phyloP scores from a whole-genome alignment of 2,888 invertebrate species.

The Yponomeuta malinellus region DNA sequence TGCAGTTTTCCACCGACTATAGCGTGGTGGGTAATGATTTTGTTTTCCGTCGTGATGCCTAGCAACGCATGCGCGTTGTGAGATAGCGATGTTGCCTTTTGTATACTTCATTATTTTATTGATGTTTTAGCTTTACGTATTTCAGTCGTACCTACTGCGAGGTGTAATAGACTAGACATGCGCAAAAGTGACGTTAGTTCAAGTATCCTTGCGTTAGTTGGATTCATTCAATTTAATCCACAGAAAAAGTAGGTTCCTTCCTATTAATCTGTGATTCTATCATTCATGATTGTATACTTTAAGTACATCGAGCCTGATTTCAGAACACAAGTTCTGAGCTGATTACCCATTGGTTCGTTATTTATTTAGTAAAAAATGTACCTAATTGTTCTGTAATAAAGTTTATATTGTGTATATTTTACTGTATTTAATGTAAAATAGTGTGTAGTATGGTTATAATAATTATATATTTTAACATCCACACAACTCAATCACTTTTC shows the following conservation, averaged over 20 bases:
- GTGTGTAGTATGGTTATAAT: too few relatives aligned
- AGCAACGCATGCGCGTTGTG: conserved; percentile 52
- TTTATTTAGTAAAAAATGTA: too few relatives aligned
- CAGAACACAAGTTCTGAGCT: too few relatives aligned
- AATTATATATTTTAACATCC: too few relatives aligned
- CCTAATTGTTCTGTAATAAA: too few relatives aligned
- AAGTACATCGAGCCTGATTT: too few relatives aligned
- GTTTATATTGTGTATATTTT: too few relatives aligned
- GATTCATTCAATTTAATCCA: background rate
- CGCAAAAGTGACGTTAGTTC: conserved; percentile 11
- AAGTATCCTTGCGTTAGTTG: background rate
- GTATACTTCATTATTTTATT: conserved; percentile 43
- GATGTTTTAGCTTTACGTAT: conserved; percentile 25
- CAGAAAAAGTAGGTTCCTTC: background rate
- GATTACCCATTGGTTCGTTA: too few relatives aligned
- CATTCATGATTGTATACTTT: too few relatives aligned
- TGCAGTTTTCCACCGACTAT: conserved; percentile 15
- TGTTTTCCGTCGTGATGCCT: conserved; percentile 29
- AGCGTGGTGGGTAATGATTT: conserved; percentile 45
- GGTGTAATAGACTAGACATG: background rate
- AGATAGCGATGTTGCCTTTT: conserved; percentile 39
- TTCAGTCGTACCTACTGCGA: conserved; percentile 19
- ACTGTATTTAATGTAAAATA: too few relatives aligned
- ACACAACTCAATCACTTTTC: too few relatives aligned
- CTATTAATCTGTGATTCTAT: background rate